Evolutionary conservation across 2,113 vertebrate genomes (phyloP), one percentile per base, ranked within the genome.

Genomic region (Marmota flaviventris): DNA sequence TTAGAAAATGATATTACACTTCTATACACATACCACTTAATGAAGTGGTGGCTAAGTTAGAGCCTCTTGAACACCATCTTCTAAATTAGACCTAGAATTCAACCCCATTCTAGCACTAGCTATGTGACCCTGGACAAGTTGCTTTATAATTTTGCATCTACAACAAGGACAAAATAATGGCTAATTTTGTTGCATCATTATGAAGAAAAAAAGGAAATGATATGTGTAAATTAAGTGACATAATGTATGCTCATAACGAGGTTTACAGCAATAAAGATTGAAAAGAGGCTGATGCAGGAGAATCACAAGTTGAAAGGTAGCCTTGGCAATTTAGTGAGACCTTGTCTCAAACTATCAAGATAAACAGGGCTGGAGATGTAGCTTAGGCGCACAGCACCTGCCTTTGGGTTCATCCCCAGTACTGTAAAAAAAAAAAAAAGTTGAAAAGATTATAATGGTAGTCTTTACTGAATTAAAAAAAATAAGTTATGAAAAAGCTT

Each of bases 391-490:
- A 70, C 14, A n/a, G 16, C 5, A 14, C 67, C 67, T 17, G 67
- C 34, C 34, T 14, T 34, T 70, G 34, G 34, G 67, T 70, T 70
- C 32, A 70, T 70, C 67, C 67, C 7, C 16, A n/a, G 32, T 94
- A 70, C 63, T 63, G 45, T 45, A 8, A 45, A 45, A 45, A 45
- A 45, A 45, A 45, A 45, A 45, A 78, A 48, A 95, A 77, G 10
- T 87, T 95, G 48, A 94, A 25, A 37, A 24, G 18, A 89, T 87
- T 42, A 14, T 45, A 88, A 67, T 51, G 51, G 10, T 78, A 77
- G 4, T 93, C 58, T 96, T 90, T 85, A 24, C 37, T 88, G 82
- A 93, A 78, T 79, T 89, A 72, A 17, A 77, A 42, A 84, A 79
- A 85, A 79, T 67, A 84, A 29, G 17, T 76, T 75, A 56, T 73